Evolutionary conservation across 2,113 vertebrate species (phyloP), one percentile per base, ranked within the genome.

Genomic region (Romanogobio albipinnatus): DNA sequence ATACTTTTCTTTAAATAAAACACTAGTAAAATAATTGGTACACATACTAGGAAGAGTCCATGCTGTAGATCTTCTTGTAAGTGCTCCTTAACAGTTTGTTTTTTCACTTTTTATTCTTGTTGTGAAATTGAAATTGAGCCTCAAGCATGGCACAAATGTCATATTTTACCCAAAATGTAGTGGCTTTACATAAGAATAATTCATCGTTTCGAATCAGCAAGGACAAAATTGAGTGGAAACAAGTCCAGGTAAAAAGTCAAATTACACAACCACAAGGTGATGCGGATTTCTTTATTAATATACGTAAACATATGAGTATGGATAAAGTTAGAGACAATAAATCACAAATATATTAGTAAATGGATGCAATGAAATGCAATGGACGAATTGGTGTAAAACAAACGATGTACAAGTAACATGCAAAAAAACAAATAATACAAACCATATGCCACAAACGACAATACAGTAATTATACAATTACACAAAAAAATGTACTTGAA

Each of bases 221-320:
- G 5, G 22, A 77, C 49, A 76, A 58, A 76, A 14, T 19, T 76
- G 17, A 39, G 29, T 77, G 9, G 33, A 22, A 62, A 71, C n/a
- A 33, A 62, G n/a, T 33, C 75, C 59, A 74, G 68, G 15, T 68
- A 59, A 29, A 19, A 61, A 86, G n/a, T 47, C 14, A n/a, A 68
- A 5, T 68, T 61, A 75, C 71, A 83, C 24, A 83, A 43, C 24
- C 15, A 33, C 3, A 13, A 22, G 17, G 53, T 78, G 51, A n/a
- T 17, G 81, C 19, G 10, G 53, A 26, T 82, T 76, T 76, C 29
- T 82, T 87, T 85, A 82, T 87, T 73, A 84, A 78, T 79, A 45
- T 26, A 7, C 33, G 49, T 74, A 75, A 49, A 87, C 77, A 81
- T 45, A 79, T 58, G 66, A 61, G 39, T 43, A 26, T 78, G 13